Evolutionary conservation across 2,797 vertebrate genomes (phyloP), one percentile per base, ranked within the genome.

Genomic region (Enteromius argenteus): DNA sequence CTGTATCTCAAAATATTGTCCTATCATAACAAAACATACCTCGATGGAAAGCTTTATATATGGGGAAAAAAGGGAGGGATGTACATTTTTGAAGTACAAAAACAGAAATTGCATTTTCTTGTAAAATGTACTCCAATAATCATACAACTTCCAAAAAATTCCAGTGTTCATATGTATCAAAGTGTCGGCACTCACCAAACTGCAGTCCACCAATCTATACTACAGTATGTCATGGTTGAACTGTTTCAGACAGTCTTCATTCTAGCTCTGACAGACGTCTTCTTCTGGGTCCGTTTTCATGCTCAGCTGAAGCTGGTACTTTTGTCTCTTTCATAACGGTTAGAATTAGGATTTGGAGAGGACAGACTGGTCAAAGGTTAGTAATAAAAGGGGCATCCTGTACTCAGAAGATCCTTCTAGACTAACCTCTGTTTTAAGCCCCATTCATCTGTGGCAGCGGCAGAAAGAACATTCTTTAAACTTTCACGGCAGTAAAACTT

Each of bases 401-500:
- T 69, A 69, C 64, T 77, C 32, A 19, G 74, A 76, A 58, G 46
- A 71, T 79, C 67, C 30, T 72, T 42, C 42, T 46, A 72, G 56
- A 37, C 51, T 49, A 79, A 79, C 83, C 66, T 78, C 74, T 84
- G 75, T 84, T 84, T 84, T 84, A 79, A 84, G 56, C 56, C 53
- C 53, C 68, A 72, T 88, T 81, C 79, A 42, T 56, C 60, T 51
- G 51, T 58, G 66, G 71, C 39, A 58, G 69, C 23, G 51, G 30
- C 68, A 82, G 72, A 84, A 82, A 83, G 68, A 84, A 81, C 60
- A 60, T 81, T 86, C 83, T 85, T 89, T 83, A 76, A 81, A 86
- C 74, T 89, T 86, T 77, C 78, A 81, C 72, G 81, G 71, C 87
- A 84, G 77, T 84, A 87, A 89, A 84, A 84, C 80, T 85, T 87